phyloP scores from a whole-genome alignment of 1,140 invertebrate genomes.

The Belonocnema kinseyi region DNA sequence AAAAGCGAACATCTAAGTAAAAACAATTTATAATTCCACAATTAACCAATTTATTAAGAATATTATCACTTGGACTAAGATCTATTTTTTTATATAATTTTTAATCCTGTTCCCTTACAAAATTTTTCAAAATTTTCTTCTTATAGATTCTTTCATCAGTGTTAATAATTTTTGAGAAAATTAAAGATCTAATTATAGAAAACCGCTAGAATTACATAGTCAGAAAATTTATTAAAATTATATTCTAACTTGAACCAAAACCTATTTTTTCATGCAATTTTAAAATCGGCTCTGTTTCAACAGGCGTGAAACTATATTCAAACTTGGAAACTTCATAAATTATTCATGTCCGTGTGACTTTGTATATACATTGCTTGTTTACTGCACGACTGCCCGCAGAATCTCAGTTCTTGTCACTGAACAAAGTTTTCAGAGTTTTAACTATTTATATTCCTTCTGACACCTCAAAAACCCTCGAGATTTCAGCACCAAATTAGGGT shows the following conservation, averaged over 20 bases:
- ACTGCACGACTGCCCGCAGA: too few species aligned
- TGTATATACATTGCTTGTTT: not conserved
- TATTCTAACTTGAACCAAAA: not conserved
- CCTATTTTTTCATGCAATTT: not conserved
- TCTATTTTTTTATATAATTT: not conserved
- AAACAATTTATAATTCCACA: not conserved
- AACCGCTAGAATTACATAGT: constrained; percentile 16
- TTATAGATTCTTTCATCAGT: too few species aligned
- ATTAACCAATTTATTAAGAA: not conserved
- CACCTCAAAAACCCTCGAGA: too few species aligned
- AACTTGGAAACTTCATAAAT: constrained; percentile 40
- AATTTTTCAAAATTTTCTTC: too few species aligned
- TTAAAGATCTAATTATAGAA: too few species aligned
- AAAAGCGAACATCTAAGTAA: not conserved
- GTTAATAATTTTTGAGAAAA: too few species aligned
- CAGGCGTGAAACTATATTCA: not conserved
- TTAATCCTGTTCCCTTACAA: too few species aligned
- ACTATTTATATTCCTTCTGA: too few species aligned
- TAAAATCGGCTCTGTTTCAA: not conserved
- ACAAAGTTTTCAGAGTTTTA: too few species aligned
- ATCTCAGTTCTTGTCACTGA: too few species aligned
- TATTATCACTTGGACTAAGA: not conserved
- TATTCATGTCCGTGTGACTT: constrained; percentile 36
- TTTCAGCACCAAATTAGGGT: too few species aligned
- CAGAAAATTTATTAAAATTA: not conserved